Conservation (phyloP, 2,888 invertebrate genomes). For the Stegana nigrithorax region DNA sequence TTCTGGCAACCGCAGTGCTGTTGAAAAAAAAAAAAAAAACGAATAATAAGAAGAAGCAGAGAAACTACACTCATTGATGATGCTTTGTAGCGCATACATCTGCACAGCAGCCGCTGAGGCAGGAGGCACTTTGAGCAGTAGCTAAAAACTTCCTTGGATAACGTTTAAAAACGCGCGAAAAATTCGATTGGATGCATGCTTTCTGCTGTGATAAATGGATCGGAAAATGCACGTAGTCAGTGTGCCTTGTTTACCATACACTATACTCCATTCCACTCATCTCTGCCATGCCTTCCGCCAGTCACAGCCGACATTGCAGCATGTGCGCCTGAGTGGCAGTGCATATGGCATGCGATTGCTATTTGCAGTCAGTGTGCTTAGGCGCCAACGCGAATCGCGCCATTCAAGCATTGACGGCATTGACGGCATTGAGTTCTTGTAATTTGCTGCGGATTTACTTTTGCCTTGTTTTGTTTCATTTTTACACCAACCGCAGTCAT, state of each 20-base stretch:
- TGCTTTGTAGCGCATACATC: background rate
- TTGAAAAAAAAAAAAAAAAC: background rate
- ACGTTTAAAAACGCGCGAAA: slow-evolving; percentile 35
- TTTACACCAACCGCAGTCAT: too few species aligned
- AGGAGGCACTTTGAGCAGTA: too few species aligned
- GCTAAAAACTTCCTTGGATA: too few species aligned
- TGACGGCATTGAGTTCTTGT: too few species aligned
- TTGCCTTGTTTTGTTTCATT: too few species aligned
- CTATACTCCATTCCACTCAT: background rate
- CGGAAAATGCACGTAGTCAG: slow-evolving; percentile 56
- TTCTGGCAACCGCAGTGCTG: background rate
- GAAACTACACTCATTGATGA: too few species aligned
- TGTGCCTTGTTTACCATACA: slow-evolving; percentile 44
- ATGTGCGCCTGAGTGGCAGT: background rate
- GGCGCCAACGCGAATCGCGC: too few species aligned
- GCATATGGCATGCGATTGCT: background rate
- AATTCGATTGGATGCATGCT: slow-evolving; percentile 44
- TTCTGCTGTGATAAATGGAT: slow-evolving; percentile 53
- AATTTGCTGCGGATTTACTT: too few species aligned
- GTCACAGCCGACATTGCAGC: background rate
- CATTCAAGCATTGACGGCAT: too few species aligned
- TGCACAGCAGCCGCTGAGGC: background rate
- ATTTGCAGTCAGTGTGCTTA: background rate
- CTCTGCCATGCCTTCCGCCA: background rate
- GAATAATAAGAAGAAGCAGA: background rate